Evolutionary conservation across 2,888 invertebrate species (phyloP), one percentile per base, ranked within the genome.

Genomic region (Agrilus biguttatus): DNA sequence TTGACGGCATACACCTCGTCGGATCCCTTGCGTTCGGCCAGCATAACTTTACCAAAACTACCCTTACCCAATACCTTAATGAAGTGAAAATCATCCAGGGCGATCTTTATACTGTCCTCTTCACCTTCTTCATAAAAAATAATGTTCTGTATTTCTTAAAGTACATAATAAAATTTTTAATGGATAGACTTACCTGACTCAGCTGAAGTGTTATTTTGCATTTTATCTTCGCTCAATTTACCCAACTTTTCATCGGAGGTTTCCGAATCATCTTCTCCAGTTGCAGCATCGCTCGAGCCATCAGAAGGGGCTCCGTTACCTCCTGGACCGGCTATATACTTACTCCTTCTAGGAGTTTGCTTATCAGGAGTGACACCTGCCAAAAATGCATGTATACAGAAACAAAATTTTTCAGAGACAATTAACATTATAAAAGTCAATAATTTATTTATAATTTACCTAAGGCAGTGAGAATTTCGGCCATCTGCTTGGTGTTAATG

Each of bases 21-120:
- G 14, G 86, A 81, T 51, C 84, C 85, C 67, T 87, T 90, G 64
- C 83, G 83, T 69, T 97, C 96, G 0, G 96, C 96, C 47, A 97
- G 70, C 92, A 97, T 93, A 41, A 97, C 96, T 76, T 96, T 98
- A 45, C 97, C 97, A 69, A 98, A 98, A 62, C 95, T 95, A 41
- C 97, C 97, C 71, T 98, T 98, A 49, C 97, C 97, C 49, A 98
- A 76, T 54, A 98, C 97, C 75, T 98, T 98, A 63, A 97, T 90
- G 69, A 98, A 97, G 63, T 81, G 80, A 70, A 97, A 98, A 72
- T 97, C 93, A 43, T 82, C 78, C 51, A 91, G 73, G 48, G 80
- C 74, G 53, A 85, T 75, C 65, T 82, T 83, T 49, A 60, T 61
- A 47, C 55, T 53, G 14, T 53, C 49, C 49, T 40, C n/a, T 42